These are phyloP conservation scores for Drosophila asahinai DNA, from an alignment of 1,140 invertebrate species.

Conservation along the genomic window DNA sequence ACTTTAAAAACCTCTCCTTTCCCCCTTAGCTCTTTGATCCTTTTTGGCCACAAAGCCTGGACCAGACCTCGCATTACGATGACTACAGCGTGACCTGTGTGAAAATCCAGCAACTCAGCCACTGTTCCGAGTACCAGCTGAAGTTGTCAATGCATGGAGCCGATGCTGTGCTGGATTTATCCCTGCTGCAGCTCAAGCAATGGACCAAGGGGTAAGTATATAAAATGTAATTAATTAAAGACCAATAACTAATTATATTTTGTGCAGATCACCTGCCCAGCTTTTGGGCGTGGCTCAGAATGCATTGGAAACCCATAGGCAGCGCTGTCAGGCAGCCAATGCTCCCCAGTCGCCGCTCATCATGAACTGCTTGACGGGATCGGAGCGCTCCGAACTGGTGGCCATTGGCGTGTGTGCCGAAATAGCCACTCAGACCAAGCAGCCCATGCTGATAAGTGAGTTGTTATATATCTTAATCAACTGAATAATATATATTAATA, in stretches of 20 bases:
- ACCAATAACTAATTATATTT: neutral
- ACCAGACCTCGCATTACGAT: constrained; percentile 74
- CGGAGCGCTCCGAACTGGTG: constrained; percentile 80
- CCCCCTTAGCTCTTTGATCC: constrained; percentile 77
- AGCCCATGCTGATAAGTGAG: constrained; percentile 81
- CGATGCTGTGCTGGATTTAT: constrained; percentile 74
- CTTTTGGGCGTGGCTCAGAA: constrained; percentile 77
- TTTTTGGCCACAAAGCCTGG: constrained; percentile 74
- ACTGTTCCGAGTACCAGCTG: constrained; percentile 75
- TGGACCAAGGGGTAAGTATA: constrained; percentile 80
- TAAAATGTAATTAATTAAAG: neutral
- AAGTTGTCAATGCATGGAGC: constrained; percentile 80
- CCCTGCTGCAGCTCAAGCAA: constrained; percentile 79
- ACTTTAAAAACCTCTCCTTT: neutral
- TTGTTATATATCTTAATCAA: no score
- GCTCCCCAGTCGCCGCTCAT: constrained; percentile 70
- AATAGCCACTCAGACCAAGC: constrained; percentile 72
- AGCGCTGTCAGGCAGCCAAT: constrained; percentile 62
- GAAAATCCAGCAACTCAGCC: constrained; percentile 72
- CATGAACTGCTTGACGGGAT: constrained; percentile 80
- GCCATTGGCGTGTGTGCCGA: constrained; percentile 74
- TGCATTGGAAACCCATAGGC: constrained; percentile 75
- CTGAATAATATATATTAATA: neutral
- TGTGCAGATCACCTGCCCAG: constrained; percentile 68
- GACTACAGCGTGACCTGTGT: constrained; percentile 77